Evolutionary conservation across 2,113 vertebrate species (phyloP).

Genomic region (Pao palembangensis): DNA sequence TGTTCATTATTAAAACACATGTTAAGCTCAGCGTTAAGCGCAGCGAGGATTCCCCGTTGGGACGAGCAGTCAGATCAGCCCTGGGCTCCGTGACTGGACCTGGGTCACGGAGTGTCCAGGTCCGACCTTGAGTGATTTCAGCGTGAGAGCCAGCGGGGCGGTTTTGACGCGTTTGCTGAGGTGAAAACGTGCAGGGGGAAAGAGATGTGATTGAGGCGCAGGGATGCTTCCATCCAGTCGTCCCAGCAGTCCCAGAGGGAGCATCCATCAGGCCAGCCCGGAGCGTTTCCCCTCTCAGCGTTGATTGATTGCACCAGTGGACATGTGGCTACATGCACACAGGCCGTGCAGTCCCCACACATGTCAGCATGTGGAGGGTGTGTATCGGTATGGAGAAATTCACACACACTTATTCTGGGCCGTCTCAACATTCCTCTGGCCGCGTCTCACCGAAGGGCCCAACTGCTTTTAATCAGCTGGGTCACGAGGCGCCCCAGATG

Average conservation of each 20-base stretch:
- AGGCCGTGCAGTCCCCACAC: slow-evolving; percentile 8
- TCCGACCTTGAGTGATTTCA: no score
- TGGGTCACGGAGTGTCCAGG: no score
- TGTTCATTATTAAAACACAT: slow-evolving; percentile 69
- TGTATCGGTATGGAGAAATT: slow-evolving; percentile 8
- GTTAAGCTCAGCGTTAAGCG: slow-evolving; percentile 50
- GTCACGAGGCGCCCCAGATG: slow-evolving; percentile 77
- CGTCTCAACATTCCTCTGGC: slow-evolving; percentile 71
- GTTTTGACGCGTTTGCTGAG: background rate
- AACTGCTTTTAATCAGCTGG: slow-evolving; percentile 77
- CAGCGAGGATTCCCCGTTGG: slow-evolving; percentile 39
- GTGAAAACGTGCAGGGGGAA: background rate
- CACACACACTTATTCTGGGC: slow-evolving; percentile 49
- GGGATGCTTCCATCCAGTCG: slow-evolving; percentile 30
- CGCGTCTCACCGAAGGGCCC: slow-evolving; percentile 69
- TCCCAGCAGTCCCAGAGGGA: slow-evolving; percentile 31
- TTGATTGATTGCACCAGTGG: slow-evolving; percentile 54
- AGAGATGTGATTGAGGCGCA: slow-evolving; percentile 38
- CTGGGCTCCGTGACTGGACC: slow-evolving; percentile 26
- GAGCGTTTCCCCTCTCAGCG: slow-evolving; percentile 20
- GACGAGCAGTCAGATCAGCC: slow-evolving; percentile 37
- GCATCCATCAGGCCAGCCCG: slow-evolving; percentile 44
- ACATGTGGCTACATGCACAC: slow-evolving; percentile 28
- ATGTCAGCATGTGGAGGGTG: background rate
- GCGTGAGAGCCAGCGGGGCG: no score